Percentiles rank a stretch among this genome's conserved stretches.
Evolutionary conservation across 1,140 invertebrate species (phyloP).

Genomic region (Helicoverpa armigera): DNA sequence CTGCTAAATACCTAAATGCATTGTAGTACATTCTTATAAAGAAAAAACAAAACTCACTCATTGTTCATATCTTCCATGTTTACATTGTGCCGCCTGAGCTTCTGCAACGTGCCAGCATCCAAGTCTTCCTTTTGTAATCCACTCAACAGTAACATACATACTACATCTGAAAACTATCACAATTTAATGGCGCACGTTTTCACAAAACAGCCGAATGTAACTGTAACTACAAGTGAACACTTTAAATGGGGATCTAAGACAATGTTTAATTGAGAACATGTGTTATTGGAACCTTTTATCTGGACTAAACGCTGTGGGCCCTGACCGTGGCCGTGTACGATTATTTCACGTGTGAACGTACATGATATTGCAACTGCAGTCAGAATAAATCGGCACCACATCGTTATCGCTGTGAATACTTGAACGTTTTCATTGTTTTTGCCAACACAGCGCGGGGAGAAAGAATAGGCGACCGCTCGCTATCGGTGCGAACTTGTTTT

Average conservation of each 20-base stretch:
- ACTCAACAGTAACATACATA: slow-evolving; percentile 77
- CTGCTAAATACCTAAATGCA: background rate
- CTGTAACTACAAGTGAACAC: background rate
- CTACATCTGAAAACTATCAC: slow-evolving; percentile 71
- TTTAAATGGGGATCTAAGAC: background rate
- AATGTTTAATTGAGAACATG: slow-evolving; percentile 30
- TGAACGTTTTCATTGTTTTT: slow-evolving; percentile 57
- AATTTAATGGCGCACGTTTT: slow-evolving; percentile 25
- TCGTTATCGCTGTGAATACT: slow-evolving; percentile 58
- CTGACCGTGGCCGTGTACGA: slow-evolving; percentile 64
- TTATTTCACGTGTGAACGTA: slow-evolving; percentile 72
- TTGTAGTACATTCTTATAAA: slow-evolving; percentile 5
- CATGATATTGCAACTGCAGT: slow-evolving; percentile 73
- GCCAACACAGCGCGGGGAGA: background rate
- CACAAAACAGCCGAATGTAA: background rate
- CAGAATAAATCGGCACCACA: slow-evolving; percentile 71
- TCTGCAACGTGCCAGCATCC: slow-evolving; percentile 68
- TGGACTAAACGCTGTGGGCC: slow-evolving; percentile 65
- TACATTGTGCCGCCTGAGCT: slow-evolving; percentile 72
- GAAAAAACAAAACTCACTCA: slow-evolving; percentile 64
- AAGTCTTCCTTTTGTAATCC: slow-evolving; percentile 79
- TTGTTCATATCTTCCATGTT: slow-evolving; percentile 74
- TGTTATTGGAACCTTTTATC: slow-evolving; percentile 77
- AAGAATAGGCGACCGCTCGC: slow-evolving; percentile 16
- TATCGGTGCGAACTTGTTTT: background rate